Evolutionary conservation across 1,140 invertebrate genomes (phyloP).

Genomic region (Drosophila athabasca): DNA sequence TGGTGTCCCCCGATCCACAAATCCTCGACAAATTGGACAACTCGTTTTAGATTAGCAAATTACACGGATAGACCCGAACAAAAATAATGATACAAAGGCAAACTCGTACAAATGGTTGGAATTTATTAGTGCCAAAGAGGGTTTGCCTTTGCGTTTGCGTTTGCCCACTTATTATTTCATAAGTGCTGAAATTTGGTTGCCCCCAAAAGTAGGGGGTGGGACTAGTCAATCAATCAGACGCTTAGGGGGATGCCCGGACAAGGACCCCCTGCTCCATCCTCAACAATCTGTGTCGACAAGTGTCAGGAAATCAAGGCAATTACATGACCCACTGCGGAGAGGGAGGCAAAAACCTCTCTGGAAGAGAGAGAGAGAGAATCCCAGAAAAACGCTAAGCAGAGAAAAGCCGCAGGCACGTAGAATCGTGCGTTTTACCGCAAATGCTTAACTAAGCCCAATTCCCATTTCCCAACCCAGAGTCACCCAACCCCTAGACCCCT

Average conservation of each 20-base stretch:
- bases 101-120: conserved; percentile 28
- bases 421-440: conserved; percentile 74
- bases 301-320: conserved; percentile 62
- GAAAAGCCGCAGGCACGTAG: conserved; percentile 75
- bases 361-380: background rate
- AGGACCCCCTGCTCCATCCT: background rate
- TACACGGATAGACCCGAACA: conserved; percentile 23
- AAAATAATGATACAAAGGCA: conserved; percentile 31
- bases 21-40: conserved; percentile 56
- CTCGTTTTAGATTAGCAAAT: conserved; percentile 68
- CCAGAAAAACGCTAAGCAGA: conserved; percentile 27
- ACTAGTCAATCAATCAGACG: conserved; percentile 36
- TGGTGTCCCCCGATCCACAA: conserved; percentile 16
- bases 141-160: background rate
- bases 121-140: conserved; percentile 48
- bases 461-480: background rate
- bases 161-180: conserved; percentile 37
- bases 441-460: conserved; percentile 33
- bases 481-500: background rate
- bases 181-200: conserved; percentile 9
- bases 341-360: background rate
- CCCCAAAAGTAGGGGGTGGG: background rate
- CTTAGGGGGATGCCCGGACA: too few species aligned
- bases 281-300: conserved; percentile 56
- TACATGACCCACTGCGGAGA: conserved; percentile 32